Evolutionary conservation across 2,888 invertebrate genomes (phyloP).

Genomic region (Andrena chrysosceles): DNA sequence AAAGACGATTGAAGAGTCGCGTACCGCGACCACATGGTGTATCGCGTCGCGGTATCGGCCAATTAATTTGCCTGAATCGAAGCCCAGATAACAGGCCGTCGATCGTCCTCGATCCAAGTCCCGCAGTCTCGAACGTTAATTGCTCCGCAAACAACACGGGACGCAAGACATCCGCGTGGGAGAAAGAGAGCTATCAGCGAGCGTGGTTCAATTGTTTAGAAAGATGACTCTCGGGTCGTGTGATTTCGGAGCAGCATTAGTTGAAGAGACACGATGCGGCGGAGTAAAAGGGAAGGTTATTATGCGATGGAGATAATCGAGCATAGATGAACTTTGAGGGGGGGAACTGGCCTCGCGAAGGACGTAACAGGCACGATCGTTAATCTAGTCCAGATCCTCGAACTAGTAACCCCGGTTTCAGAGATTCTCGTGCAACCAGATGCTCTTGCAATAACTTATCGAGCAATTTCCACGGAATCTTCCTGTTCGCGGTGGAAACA

Average conservation of each 20-base stretch:
- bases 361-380: background rate
- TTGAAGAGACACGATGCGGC: background rate
- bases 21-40: slow-evolving; percentile 28
- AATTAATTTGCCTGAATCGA: slow-evolving; percentile 62
- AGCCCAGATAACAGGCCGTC: slow-evolving; percentile 50
- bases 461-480: slow-evolving; percentile 61
- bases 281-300: slow-evolving; percentile 1
- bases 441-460: slow-evolving; percentile 54
- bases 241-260: background rate
- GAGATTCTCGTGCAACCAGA: slow-evolving; percentile 52
- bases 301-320: background rate
- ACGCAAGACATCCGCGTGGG: background rate
- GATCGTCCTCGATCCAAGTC: slow-evolving; percentile 62
- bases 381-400: slow-evolving; percentile 24
- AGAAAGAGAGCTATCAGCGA: background rate
- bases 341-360: background rate
- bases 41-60: slow-evolving; percentile 42
- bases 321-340: slow-evolving; percentile 3
- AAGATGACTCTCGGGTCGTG: background rate
- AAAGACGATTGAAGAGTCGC: slow-evolving; percentile 35
- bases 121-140: slow-evolving; percentile 60
- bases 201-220: background rate
- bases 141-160: slow-evolving; percentile 42
- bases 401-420: slow-evolving; percentile 60
- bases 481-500: slow-evolving; percentile 52